phyloP scores from a whole-genome alignment of 2,113 vertebrate species.

The Mola mola region DNA sequence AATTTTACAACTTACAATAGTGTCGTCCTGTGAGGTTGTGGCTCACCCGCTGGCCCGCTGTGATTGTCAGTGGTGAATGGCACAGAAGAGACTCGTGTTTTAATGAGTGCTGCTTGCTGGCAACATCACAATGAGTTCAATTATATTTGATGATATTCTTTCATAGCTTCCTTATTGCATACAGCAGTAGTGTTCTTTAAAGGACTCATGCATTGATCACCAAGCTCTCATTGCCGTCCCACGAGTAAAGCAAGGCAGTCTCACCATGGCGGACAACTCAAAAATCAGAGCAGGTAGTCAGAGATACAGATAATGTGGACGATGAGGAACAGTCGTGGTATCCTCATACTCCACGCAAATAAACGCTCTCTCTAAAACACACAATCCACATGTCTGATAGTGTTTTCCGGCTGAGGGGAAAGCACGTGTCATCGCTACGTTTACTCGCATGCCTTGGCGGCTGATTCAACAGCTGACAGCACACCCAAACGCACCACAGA shows the following conservation, averaged over 20 bases:
- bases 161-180: slow-evolving; percentile 29
- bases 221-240: slow-evolving; percentile 16
- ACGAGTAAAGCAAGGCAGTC: slow-evolving; percentile 16
- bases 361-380: no score
- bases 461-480: slow-evolving; percentile 18
- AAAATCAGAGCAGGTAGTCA: neutral
- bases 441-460: no score
- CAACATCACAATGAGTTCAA: slow-evolving; percentile 23
- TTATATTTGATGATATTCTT: slow-evolving; percentile 19
- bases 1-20: slow-evolving; percentile 45
- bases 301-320: no score
- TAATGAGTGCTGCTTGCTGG: slow-evolving; percentile 6
- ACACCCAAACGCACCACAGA: slow-evolving; percentile 15
- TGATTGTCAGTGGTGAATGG: slow-evolving; percentile 4
- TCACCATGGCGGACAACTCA: neutral
- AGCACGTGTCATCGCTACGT: no score
- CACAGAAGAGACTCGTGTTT: slow-evolving; percentile 4
- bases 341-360: no score
- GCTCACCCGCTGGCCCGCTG: slow-evolving; percentile 2
- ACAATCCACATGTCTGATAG: no score
- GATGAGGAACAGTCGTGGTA: no score
- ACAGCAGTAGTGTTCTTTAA: slow-evolving; percentile 23
- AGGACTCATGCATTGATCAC: slow-evolving; percentile 21
- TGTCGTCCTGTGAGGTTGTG: slow-evolving; percentile 53
- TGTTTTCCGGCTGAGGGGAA: no score